Conservation (phyloP, 2,888 invertebrate species). For the Halocaridina rubra region DNA sequence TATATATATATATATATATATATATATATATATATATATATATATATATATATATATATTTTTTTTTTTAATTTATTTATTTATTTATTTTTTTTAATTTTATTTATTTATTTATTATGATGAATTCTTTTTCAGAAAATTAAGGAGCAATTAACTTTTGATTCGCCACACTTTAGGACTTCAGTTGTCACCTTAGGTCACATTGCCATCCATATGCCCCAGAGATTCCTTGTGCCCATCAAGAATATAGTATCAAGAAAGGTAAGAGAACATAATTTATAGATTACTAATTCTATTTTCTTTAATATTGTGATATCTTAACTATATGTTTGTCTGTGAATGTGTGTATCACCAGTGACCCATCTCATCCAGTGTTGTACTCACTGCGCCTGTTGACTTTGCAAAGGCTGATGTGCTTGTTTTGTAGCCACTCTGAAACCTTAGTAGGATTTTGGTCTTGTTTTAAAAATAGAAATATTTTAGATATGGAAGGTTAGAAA, state of each 20-base stretch:
- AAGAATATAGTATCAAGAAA: constrained; percentile 94
- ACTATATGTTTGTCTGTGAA: constrained; percentile 62
- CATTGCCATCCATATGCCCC: constrained; percentile 91
- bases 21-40: background rate
- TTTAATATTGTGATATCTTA: background rate
- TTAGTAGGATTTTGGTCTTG: no score
- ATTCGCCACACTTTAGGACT: constrained; percentile 80
- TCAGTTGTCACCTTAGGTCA: constrained; percentile 95
- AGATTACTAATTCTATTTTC: background rate
- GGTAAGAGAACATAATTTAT: constrained; percentile 27
- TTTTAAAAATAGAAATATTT: no score
- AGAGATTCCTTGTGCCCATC: constrained; percentile 88
- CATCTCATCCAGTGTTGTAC: no score
- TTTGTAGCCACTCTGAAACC: no score
- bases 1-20: constrained; percentile 6
- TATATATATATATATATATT: background rate
- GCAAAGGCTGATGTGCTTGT: no score
- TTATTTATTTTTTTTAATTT: background rate
- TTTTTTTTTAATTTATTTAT: no score
- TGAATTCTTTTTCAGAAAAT: constrained; percentile 50
- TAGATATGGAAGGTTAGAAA: no score
- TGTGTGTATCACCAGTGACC: no score
- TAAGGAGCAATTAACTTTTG: constrained; percentile 60
- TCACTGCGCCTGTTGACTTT: no score
- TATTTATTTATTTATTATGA: constrained; percentile 61